Conservation (phyloP, 1,140 invertebrate species). For the Panagrolaimus sp. region DNA sequence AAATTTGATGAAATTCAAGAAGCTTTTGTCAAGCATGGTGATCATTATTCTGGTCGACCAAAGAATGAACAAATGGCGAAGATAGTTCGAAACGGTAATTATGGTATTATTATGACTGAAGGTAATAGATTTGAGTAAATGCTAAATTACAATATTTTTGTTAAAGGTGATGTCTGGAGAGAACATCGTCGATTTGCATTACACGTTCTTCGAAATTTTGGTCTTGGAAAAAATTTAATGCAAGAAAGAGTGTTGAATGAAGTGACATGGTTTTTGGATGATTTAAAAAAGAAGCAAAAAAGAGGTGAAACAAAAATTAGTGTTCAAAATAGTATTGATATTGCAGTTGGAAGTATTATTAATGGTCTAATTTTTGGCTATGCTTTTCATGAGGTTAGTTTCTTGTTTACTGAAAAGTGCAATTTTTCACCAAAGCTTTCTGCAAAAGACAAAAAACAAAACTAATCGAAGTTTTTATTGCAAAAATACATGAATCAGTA, state of each 20-base stretch:
- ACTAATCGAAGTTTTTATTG: too few species aligned
- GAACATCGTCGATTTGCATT: conserved; percentile 33
- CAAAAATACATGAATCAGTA: too few species aligned
- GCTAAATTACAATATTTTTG: background rate
- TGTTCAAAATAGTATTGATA: conserved; percentile 16
- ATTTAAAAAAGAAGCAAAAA: background rate
- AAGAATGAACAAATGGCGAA: background rate
- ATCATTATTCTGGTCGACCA: background rate
- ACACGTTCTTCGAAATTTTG: conserved; percentile 43
- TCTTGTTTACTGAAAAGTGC: too few species aligned
- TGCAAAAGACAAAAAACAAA: too few species aligned
- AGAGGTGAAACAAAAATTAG: too few species aligned
- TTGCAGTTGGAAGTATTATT: conserved; percentile 23
- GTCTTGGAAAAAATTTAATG: conserved; percentile 40
- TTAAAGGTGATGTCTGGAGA: conserved; percentile 26
- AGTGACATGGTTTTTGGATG: conserved; percentile 20
- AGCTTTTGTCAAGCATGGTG: background rate
- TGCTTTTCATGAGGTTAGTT: too few species aligned
- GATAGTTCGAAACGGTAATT: background rate
- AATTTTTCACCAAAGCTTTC: too few species aligned
- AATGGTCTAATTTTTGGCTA: conserved; percentile 22
- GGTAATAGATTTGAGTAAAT: background rate
- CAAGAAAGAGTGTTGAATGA: conserved; percentile 23
- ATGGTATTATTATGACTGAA: background rate
- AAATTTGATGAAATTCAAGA: background rate